phyloP scores from a whole-genome alignment of 92 coral and sea anemone genomes.

The Hydrozoanthus gracilis region DNA sequence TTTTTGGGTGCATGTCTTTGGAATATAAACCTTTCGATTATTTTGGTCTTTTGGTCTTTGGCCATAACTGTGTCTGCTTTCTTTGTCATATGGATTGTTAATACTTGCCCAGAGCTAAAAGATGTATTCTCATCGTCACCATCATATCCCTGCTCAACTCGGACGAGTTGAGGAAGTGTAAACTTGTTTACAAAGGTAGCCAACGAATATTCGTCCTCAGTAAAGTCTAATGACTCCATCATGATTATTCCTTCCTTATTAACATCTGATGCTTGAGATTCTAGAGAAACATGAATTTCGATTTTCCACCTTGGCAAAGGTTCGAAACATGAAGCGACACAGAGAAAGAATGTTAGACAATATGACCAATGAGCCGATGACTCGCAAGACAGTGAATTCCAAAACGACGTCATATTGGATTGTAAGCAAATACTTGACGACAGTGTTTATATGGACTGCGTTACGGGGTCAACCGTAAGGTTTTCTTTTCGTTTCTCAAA shows the following conservation, averaged over 20 bases:
- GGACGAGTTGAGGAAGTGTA: constrained; percentile 60
- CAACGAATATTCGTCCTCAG: constrained; percentile 11
- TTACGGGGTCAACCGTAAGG: too few relatives aligned
- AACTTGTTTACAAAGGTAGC: constrained; percentile 27
- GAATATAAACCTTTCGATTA: constrained; percentile 20
- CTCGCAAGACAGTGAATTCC: too few relatives aligned
- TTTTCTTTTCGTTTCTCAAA: too few relatives aligned
- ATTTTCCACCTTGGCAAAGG: too few relatives aligned
- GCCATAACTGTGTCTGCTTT: constrained; percentile 51
- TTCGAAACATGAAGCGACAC: too few relatives aligned
- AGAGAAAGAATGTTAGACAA: too few relatives aligned
- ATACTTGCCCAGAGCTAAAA: constrained; percentile 63
- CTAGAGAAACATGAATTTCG: too few relatives aligned
- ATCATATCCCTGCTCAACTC: constrained; percentile 63
- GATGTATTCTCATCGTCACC: constrained; percentile 62
- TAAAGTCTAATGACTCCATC: constrained; percentile 45
- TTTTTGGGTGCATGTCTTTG: constrained; percentile 13
- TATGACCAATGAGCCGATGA: too few relatives aligned
- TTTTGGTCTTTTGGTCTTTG: constrained; percentile 3
- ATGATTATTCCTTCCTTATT: neutral
- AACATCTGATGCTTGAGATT: too few relatives aligned
- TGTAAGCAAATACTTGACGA: too few relatives aligned
- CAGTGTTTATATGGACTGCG: too few relatives aligned
- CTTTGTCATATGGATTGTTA: constrained; percentile 62
- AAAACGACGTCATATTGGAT: too few relatives aligned